A percentile compares a stretch with the other conserved stretches of the same genome.
Evolutionary conservation across 2,113 vertebrate genomes (phyloP).

Genomic region (Dipodomys merriami): DNA sequence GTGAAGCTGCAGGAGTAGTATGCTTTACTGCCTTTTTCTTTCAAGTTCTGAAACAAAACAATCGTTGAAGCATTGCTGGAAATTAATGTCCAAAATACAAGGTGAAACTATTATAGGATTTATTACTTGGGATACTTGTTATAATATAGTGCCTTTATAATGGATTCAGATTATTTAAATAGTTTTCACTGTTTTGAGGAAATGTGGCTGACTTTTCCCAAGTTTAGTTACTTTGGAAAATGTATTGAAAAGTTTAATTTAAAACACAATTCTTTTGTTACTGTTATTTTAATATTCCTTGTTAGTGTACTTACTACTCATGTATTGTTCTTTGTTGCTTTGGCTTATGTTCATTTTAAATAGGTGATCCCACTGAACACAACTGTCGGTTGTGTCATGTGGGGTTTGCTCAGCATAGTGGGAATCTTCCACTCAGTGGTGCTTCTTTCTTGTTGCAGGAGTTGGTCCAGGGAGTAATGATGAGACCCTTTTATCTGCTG

Average conservation of each 20-base stretch:
- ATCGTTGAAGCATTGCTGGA: background rate
- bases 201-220: constrained; percentile 14
- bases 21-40: background rate
- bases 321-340: background rate
- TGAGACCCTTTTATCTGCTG: constrained; percentile 92
- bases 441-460: constrained; percentile 80
- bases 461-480: constrained; percentile 92
- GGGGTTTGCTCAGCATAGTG: background rate
- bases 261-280: background rate
- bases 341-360: constrained; percentile 3
- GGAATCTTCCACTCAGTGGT: background rate
- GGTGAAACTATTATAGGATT: background rate
- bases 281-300: constrained; percentile 7
- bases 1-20: background rate
- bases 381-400: background rate
- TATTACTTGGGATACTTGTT: background rate
- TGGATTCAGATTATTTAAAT: constrained; percentile 34
- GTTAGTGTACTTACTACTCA: background rate
- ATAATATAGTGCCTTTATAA: background rate
- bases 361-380: background rate
- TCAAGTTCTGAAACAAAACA: background rate
- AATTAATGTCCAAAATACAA: constrained; percentile 22
- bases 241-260: constrained; percentile 40
- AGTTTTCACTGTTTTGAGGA: constrained; percentile 49
- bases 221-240: constrained; percentile 30